A percentile compares a stretch with the other conserved stretches of the same genome.
Evolutionary conservation across 1,140 invertebrate genomes (phyloP).

Genomic region (Trichonephila clavata): DNA sequence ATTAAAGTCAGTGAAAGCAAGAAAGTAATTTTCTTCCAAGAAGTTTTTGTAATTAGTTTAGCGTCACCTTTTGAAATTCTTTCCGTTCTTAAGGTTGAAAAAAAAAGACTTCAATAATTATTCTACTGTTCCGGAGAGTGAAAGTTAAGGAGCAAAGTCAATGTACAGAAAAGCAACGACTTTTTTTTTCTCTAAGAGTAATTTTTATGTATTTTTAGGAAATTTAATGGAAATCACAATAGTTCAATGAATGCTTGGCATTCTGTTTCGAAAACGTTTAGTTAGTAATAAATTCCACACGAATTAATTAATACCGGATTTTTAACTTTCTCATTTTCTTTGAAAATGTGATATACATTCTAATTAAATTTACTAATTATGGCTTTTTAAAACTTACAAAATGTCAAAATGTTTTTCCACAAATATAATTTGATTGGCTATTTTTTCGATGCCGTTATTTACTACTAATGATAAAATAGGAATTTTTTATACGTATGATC

Average conservation of each 20-base stretch:
- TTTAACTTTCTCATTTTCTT: too few species aligned
- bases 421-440: too few species aligned
- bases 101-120: constrained; percentile 1
- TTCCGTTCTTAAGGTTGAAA: neutral
- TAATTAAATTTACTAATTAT: too few species aligned
- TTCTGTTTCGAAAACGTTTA: neutral
- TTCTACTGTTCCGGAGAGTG: neutral
- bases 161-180: neutral
- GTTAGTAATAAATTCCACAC: too few species aligned
- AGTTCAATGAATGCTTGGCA: neutral
- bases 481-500: too few species aligned
- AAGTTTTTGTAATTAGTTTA: constrained; percentile 44
- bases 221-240: neutral
- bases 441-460: too few species aligned
- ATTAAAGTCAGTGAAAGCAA: neutral
- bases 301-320: too few species aligned
- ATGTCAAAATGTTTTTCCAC: too few species aligned
- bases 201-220: neutral
- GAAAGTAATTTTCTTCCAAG: constrained; percentile 41
- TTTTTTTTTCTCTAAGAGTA: neutral
- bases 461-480: too few species aligned
- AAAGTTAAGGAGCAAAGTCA: neutral
- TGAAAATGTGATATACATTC: too few species aligned
- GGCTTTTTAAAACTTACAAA: too few species aligned
- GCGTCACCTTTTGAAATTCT: constrained; percentile 9